Conservation (phyloP, 2,797 vertebrate species). For the Fratercula arctica region DNA sequence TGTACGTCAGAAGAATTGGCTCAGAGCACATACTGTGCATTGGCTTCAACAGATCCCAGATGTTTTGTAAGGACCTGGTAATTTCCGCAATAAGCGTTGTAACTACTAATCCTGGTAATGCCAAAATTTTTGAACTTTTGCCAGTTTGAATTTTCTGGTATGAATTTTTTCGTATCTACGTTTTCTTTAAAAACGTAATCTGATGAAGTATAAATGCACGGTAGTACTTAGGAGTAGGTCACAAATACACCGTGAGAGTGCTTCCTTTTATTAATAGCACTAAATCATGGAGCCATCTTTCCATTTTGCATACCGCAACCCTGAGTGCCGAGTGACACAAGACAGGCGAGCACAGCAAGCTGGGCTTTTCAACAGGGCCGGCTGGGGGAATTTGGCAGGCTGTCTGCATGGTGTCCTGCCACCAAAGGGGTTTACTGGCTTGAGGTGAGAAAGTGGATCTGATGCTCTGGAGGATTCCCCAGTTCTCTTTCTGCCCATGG, state of each 20-base stretch:
- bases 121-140: not conserved
- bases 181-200: not conserved
- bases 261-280: conserved; percentile 43
- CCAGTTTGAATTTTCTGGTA: not conserved
- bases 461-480: not conserved
- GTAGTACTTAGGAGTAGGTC: not conserved
- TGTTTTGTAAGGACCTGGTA: not conserved
- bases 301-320: not conserved
- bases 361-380: not conserved
- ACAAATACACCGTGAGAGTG: not conserved
- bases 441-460: not conserved
- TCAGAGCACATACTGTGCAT: not conserved
- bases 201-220: not conserved
- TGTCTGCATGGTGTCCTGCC: not conserved
- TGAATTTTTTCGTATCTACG: not conserved
- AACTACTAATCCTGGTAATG: not conserved
- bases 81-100: not conserved
- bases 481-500: not conserved
- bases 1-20: not conserved
- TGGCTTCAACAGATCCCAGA: conserved; percentile 18
- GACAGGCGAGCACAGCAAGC: not conserved
- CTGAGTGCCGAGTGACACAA: not conserved
- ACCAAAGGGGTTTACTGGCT: not conserved
- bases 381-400: not conserved
- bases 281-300: not conserved